Conservation (phyloP, 2,113 vertebrate species). For the Tupaia tana region DNA sequence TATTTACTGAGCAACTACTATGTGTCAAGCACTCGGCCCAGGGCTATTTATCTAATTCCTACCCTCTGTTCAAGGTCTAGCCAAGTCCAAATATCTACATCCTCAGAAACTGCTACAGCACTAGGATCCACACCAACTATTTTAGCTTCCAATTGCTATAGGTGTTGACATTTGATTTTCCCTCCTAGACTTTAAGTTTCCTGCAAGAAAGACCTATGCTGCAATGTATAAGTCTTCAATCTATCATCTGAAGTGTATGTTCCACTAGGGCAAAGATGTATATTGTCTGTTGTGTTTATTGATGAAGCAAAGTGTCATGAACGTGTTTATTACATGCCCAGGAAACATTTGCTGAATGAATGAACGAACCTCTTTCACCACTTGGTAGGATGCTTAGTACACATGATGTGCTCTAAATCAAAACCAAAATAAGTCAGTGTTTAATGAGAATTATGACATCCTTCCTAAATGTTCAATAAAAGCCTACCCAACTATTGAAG, state of each 20-base stretch:
- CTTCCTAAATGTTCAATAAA: not conserved
- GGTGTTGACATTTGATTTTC: not conserved
- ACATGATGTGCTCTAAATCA: not conserved
- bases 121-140: not conserved
- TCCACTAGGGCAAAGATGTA: not conserved
- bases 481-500: not conserved
- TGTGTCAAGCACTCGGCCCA: not conserved
- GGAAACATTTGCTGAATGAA: not conserved
- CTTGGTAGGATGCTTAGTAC: not conserved
- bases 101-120: not conserved
- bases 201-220: not conserved
- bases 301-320: not conserved
- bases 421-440: not conserved
- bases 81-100: not conserved
- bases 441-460: not conserved
- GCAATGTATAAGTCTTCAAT: not conserved
- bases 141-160: not conserved
- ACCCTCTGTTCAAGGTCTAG: not conserved
- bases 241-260: not conserved
- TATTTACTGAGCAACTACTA: not conserved
- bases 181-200: not conserved
- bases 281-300: not conserved
- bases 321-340: not conserved
- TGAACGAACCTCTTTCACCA: not conserved
- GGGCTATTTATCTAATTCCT: not conserved